Base-by-base conservation (phyloP, 92 coral and sea anemone genomes). In the Zoanthus gigantus region DNA sequence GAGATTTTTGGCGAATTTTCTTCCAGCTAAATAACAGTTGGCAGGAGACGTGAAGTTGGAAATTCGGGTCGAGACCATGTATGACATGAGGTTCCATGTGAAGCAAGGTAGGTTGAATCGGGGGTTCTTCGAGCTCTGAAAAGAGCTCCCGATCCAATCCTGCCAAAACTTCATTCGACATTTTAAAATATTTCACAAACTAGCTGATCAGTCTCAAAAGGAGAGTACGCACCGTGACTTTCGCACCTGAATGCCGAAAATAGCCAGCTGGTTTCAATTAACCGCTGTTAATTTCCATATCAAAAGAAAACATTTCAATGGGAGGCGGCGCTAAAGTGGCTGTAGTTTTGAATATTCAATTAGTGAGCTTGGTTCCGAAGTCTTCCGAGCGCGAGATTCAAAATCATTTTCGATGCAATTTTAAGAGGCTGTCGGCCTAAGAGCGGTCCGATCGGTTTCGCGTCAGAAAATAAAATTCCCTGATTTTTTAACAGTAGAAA, bases 291-390 rank as follows among this genome's bases (percentile, higher is more conserved):
- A 28, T 31, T 12, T 45, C 53, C 78, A 74, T 74, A 74, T 74
- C 6, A 74, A 74, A 32, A 74, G 78, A 32, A 11, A 42, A 54
- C 29, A 46, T 44, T 32, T 16, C 78, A 74, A 74, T 74, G 31
- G 78, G 15, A 60, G 78, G 57, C 29, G 78, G 78, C 42, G 78
- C 30, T 74, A 34, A 45, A 13, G 15, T 45, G 46, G 47, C 57
- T 74, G 78, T 74, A 18, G 47, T 45, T 74, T 74, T 74, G 78
- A 9, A 72, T 72, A 72, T 72, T 73, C 23, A 23, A 23, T 23
- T 23, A 23, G 23, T 23, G 23, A 23, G 23, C 23, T 23, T 23
- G 23, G 23, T 23, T 23, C 23, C 23, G 23, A 23, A 23, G 23
- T 23, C 23, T 23, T 23, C 23, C 23, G 23, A 23, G 23, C 23